phyloP scores from a whole-genome alignment of 2,113 vertebrate species.

The Coreoperca whiteheadi region DNA sequence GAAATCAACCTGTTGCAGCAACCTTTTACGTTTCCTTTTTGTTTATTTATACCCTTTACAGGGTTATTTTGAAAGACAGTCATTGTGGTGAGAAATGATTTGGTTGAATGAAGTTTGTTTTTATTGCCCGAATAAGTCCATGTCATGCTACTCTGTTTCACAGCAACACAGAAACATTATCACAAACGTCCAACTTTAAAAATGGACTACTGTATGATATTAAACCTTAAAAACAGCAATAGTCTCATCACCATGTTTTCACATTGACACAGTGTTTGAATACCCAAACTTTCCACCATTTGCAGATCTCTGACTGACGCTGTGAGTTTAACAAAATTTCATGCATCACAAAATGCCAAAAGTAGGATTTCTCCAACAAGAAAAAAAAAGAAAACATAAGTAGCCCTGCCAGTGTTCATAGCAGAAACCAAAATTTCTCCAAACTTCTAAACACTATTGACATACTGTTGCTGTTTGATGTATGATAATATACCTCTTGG shows the following conservation, averaged over 20 bases:
- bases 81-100: conserved; percentile 18
- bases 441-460: conserved; percentile 13
- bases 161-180: conserved; percentile 70
- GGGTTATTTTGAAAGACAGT: conserved; percentile 36
- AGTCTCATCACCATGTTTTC: conserved; percentile 29
- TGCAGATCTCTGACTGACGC: conserved; percentile 38
- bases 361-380: conserved; percentile 31
- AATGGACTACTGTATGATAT: conserved; percentile 56
- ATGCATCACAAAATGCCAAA: conserved; percentile 66
- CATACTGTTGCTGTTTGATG: conserved; percentile 26
- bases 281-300: conserved; percentile 46
- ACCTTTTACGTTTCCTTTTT: conserved; percentile 33
- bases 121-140: conserved; percentile 51
- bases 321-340: conserved; percentile 46
- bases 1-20: conserved; percentile 35
- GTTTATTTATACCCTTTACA: conserved; percentile 53
- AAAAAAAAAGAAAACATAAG: conserved; percentile 6
- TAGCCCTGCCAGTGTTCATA: conserved; percentile 16
- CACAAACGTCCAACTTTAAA: conserved; percentile 55
- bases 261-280: conserved; percentile 44
- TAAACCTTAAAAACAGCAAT: conserved; percentile 55
- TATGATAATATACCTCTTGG: conserved; percentile 26
- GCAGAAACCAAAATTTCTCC: conserved; percentile 25
- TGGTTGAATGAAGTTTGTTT: conserved; percentile 49
- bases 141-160: conserved; percentile 68